These are phyloP conservation scores for Orthosia gothica DNA, from an alignment of 2,888 invertebrate genomes.

Conservation along the genomic window DNA sequence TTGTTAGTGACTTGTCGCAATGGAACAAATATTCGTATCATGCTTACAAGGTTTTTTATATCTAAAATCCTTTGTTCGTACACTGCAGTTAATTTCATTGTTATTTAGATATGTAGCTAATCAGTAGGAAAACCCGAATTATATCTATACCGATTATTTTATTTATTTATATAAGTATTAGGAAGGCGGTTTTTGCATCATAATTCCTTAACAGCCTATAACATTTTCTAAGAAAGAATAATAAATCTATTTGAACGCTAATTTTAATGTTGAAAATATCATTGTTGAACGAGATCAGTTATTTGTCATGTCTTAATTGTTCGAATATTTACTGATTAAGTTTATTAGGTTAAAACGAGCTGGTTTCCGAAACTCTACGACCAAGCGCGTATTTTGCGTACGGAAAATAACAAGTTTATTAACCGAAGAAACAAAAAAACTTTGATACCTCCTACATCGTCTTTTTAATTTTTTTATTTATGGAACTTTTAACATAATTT, in stretches of 20 bases:
- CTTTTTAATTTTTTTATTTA: too few relatives aligned
- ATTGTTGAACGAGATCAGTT: slow-evolving; percentile 14
- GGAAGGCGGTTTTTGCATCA: neutral
- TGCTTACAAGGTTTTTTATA: slow-evolving; percentile 22
- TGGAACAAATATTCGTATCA: slow-evolving; percentile 35
- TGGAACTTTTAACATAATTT: too few relatives aligned
- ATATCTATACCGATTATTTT: neutral
- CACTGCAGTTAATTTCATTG: neutral
- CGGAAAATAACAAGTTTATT: too few relatives aligned
- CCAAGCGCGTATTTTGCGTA: too few relatives aligned
- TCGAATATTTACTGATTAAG: neutral
- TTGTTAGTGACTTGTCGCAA: slow-evolving; percentile 8
- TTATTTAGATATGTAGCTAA: slow-evolving; percentile 4
- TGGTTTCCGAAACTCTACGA: too few relatives aligned
- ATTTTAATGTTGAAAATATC: too few relatives aligned
- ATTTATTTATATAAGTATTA: neutral
- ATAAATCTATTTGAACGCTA: neutral
- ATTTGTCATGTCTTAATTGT: neutral
- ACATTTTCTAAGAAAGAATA: neutral
- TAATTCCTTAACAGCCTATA: neutral
- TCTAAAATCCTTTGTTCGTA: slow-evolving; percentile 21
- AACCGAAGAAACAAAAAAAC: too few relatives aligned
- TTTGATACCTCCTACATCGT: too few relatives aligned
- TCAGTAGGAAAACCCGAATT: slow-evolving; percentile 3
- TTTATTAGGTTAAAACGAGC: too few relatives aligned